Evolutionary conservation across 2,797 vertebrate genomes (phyloP), one percentile per base, ranked within the genome.

Genomic region (Cheirogaleus major): DNA sequence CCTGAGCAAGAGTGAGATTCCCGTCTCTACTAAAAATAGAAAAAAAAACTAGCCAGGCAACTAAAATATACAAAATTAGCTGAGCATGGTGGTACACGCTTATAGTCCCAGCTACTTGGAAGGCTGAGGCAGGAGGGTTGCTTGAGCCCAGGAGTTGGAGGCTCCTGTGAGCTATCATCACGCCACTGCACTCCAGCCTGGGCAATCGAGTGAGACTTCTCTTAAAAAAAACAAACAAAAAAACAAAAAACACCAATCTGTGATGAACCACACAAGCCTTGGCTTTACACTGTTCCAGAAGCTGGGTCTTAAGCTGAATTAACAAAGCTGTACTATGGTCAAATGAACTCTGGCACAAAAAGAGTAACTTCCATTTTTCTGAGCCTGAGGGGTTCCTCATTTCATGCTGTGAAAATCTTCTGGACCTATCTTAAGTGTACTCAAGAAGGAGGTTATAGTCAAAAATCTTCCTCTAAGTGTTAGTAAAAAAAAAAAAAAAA

Each of bases 201-300:
- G 55, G 55, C 55, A 57, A 57, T 8, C 9, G 22, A 57, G 55
- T 57, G 55, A 57, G 55, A 57, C 55, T 57, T 57, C 9, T 57
- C 55, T 57, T 18, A 52, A 55, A 55, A 52, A 20, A 52, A 52
- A 7, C 50, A 20, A 52, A 55, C 22, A 55, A 23, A 22, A 17
- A 52, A 55, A 55, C 8, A 23, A 52, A 52, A 57, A 57, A 6
- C 52, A 98, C 98, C 99, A 99, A 99, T 99, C 99, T 99, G 98
- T 98, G 98, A 99, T 98, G 98, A 99, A 99, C 98, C 98, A 98
- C 98, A 99, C 98, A 98, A 98, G 99, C 98, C 99, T 98, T 97
- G 98, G 98, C 98, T 97, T 99, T 98, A 99, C 98, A 98, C 65
- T 72, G 95, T 98, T 98, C 98, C 98, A 99, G 99, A 97, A 98